Evolutionary conservation across 2,888 invertebrate species (phyloP), one percentile per base, ranked within the genome.

Genomic region (Criorhina ranunculi): DNA sequence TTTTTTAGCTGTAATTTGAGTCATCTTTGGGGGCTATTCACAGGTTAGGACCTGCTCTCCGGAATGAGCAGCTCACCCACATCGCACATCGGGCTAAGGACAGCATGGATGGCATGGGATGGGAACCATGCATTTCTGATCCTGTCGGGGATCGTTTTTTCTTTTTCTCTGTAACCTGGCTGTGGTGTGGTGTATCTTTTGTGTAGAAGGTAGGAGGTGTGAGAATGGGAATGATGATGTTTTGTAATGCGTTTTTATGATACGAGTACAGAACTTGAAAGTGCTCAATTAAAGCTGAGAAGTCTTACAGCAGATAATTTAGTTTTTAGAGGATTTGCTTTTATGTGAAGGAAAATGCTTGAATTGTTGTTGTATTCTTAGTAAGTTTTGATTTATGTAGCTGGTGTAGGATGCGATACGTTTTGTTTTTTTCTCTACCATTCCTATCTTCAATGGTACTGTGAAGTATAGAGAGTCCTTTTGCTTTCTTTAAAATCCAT

Each of bases 61-160:
- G 53, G 46, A 35, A 66, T 66, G 49, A 35, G 31, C 67, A 79
- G 85, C 85, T 85, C 85, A 69, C 85, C 85, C 85, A 85, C 85
- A 85, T 79, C 73, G 83, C 57, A 29, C 49, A 78, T 62, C 35
- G 67, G 31, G 35, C 62, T 49, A 40, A 37, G 60, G 37, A 57
- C 33, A 7, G 17, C n/a, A n/a, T n/a, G n/a, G n/a, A 24, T 24
- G 24, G 24, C 24, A 51, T 51, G 17, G 24, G 35, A 78, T 67
- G 67, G 44, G 62, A 73, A 73, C 29, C 24, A n/a, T 49, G n/a
- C 67, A 73, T 67, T 60, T 67, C 44, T 15, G 78, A 73, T 83
- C 78, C 82, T 78, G 64, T 62, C 6, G 12, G 15, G 9, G 44
- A 49, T 69, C 15, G 35, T 49, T 19, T 0, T 15, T 29, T 8